These are phyloP conservation scores for Oasisia sp. DNA, from an alignment of 2,888 invertebrate genomes.

Conservation along the genomic window DNA sequence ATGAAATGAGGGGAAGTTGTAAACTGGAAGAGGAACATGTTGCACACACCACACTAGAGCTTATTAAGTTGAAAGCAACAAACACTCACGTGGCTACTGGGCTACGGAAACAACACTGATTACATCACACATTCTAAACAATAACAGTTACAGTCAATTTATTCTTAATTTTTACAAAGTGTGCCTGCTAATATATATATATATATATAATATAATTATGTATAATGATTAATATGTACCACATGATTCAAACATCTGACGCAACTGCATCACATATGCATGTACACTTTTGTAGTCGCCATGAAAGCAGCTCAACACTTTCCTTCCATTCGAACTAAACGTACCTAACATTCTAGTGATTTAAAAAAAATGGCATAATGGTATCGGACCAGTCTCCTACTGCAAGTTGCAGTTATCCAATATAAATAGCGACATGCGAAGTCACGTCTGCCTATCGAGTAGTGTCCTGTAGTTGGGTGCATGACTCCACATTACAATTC, in stretches of 20 bases:
- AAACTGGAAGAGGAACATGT: background rate
- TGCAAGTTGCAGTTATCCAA: background rate
- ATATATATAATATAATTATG: too few relatives aligned
- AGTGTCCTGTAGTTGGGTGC: background rate
- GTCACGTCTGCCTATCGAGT: too few relatives aligned
- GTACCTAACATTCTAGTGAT: background rate
- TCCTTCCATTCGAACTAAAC: background rate
- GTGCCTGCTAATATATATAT: background rate
- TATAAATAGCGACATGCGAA: background rate
- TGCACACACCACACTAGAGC: background rate
- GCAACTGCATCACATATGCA: background rate
- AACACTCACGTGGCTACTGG: background rate
- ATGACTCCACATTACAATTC: background rate
- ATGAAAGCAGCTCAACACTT: background rate
- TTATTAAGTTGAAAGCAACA: background rate
- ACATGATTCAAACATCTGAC: background rate
- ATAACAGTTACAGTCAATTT: background rate
- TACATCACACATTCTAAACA: background rate
- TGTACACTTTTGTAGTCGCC: background rate
- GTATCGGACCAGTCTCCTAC: background rate
- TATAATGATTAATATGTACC: background rate
- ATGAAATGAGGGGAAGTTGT: background rate
- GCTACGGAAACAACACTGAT: background rate
- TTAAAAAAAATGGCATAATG: background rate
- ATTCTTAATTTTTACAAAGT: conserved; percentile 3